Evolutionary conservation across 2,113 vertebrate species (phyloP).

Genomic region (Epinephelus moara): DNA sequence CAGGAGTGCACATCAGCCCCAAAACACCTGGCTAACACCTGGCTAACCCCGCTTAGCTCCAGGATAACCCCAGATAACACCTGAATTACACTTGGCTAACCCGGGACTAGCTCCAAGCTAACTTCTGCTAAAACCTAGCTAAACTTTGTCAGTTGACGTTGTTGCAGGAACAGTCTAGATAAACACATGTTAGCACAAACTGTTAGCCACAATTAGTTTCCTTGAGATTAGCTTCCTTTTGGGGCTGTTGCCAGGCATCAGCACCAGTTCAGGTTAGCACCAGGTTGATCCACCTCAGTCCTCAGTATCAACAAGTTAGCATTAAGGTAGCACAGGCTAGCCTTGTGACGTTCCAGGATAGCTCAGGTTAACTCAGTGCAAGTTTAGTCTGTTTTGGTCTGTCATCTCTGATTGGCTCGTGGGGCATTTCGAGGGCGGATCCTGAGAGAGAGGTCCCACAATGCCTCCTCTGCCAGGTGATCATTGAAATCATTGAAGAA

Average conservation of each 20-base stretch:
- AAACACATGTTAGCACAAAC: background rate
- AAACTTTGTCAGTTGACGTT: background rate
- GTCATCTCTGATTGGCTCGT: conserved; percentile 79
- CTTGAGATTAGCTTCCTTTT: no score
- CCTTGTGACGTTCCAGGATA: background rate
- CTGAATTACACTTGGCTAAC: no score
- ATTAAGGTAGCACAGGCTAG: background rate
- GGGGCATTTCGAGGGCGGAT: conserved; percentile 93
- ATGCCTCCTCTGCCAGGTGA: conserved; percentile 94
- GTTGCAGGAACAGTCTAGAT: background rate
- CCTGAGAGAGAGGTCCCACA: conserved; percentile 96
- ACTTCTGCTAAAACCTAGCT: no score
- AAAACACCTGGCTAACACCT: background rate
- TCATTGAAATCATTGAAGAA: conserved; percentile 98
- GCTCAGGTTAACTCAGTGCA: background rate
- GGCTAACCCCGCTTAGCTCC: background rate
- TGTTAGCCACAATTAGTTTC: background rate
- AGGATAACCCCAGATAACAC: background rate
- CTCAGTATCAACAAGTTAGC: background rate
- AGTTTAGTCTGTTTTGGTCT: background rate
- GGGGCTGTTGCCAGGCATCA: no score
- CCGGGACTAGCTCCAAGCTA: no score
- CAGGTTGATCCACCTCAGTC: background rate
- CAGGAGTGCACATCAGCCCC: no score
- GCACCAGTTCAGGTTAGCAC: background rate